Evolutionary conservation across 2,797 vertebrate species (phyloP).

Genomic region (Alauda arvensis): DNA sequence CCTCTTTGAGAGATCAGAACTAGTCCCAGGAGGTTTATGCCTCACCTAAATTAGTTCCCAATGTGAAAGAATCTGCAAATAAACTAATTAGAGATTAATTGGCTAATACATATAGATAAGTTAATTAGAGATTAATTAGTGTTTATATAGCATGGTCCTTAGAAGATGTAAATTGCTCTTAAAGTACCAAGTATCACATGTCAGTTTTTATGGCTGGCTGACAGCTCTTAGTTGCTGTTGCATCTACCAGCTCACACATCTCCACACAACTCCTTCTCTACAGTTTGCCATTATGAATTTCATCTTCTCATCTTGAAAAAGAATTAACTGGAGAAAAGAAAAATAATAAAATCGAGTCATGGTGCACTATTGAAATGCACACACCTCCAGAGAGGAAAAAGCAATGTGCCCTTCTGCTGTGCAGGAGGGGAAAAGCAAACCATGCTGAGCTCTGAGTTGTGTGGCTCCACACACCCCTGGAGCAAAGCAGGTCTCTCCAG

Average conservation of each 20-base stretch:
- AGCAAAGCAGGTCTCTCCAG: not conserved
- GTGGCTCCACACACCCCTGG: not conserved
- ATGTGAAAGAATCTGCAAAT: constrained; percentile 43
- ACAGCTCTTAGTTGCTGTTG: not conserved
- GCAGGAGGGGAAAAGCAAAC: not conserved
- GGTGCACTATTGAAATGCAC: not conserved
- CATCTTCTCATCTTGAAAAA: not conserved
- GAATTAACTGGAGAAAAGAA: not conserved
- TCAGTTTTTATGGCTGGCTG: not conserved
- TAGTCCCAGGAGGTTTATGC: constrained; percentile 23
- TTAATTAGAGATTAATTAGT: constrained; percentile 54
- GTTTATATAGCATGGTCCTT: constrained; percentile 33
- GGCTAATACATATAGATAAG: constrained; percentile 57
- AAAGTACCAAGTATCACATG: not conserved
- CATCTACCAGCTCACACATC: not conserved
- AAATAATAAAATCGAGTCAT: not conserved
- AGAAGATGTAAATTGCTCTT: constrained; percentile 45
- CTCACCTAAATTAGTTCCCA: constrained; percentile 42
- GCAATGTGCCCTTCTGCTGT: not conserved
- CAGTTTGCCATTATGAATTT: not conserved
- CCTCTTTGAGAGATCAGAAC: constrained; percentile 25
- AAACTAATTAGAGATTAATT: constrained; percentile 59
- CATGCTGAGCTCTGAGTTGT: not conserved
- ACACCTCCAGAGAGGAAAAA: not conserved
- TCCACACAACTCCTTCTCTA: not conserved